phyloP scores from a whole-genome alignment of 1,140 invertebrate genomes.

The Neelides sp. region DNA sequence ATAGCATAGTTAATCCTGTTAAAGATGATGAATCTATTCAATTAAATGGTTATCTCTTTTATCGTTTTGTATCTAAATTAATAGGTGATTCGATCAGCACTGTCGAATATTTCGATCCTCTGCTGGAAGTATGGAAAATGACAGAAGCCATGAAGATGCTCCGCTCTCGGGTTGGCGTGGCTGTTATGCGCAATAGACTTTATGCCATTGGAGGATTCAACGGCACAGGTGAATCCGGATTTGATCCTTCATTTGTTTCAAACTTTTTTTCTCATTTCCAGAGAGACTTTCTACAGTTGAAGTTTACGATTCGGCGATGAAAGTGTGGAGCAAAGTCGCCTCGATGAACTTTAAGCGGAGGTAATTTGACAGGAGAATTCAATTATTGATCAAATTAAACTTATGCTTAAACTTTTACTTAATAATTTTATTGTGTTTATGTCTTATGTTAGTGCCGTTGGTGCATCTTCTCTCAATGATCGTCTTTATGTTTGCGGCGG shows the following conservation, averaged over 20 bases:
- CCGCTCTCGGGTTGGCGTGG: slow-evolving; percentile 69
- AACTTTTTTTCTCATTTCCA: slow-evolving; percentile 67
- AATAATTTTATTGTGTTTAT: slow-evolving; percentile 13
- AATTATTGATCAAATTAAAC: background rate
- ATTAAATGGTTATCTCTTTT: background rate
- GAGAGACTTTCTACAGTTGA: slow-evolving; percentile 76
- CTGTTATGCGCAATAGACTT: slow-evolving; percentile 59
- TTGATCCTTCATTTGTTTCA: no score
- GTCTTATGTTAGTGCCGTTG: slow-evolving; percentile 53
- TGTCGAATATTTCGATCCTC: slow-evolving; percentile 73
- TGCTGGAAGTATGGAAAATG: slow-evolving; percentile 56
- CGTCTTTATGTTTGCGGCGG: slow-evolving; percentile 78
- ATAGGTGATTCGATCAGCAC: slow-evolving; percentile 69
- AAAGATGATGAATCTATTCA: background rate
- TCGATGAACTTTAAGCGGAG: slow-evolving; percentile 73
- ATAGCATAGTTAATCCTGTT: background rate
- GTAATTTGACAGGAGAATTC: slow-evolving; percentile 35
- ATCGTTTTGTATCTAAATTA: slow-evolving; percentile 1
- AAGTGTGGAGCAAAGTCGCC: slow-evolving; percentile 63
- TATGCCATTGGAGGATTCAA: slow-evolving; percentile 61
- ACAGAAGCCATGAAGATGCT: slow-evolving; percentile 76
- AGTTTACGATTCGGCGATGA: slow-evolving; percentile 61
- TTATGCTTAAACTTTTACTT: background rate
- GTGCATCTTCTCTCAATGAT: slow-evolving; percentile 66
- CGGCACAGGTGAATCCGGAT: no score